phyloP scores from a whole-genome alignment of 2,113 vertebrate species.

The Mesitornis unicolor region DNA sequence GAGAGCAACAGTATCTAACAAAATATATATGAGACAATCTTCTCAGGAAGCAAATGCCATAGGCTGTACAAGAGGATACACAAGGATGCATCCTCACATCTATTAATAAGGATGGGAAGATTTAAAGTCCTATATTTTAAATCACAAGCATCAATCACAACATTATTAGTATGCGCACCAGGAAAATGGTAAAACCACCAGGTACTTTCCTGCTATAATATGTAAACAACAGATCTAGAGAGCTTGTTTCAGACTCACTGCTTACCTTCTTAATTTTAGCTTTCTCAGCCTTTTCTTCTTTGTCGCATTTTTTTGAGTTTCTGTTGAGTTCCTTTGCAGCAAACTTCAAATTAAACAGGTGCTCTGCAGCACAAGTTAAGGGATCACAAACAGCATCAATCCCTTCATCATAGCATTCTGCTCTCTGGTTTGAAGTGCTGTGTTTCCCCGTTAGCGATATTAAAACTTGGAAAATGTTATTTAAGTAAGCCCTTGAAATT shows the following conservation, averaged over 20 bases:
- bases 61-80: background rate
- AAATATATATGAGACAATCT: background rate
- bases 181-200: background rate
- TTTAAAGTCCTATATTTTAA: background rate
- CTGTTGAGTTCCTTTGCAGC: conserved; percentile 90
- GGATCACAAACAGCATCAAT: background rate
- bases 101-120: background rate
- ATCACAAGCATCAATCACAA: background rate
- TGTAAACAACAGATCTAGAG: background rate
- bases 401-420: background rate
- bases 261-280: conserved; percentile 92
- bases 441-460: background rate
- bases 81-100: background rate
- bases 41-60: background rate
- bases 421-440: background rate
- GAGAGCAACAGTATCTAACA: background rate
- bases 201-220: background rate
- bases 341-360: conserved; percentile 92
- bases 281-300: conserved; percentile 92
- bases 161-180: background rate
- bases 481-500: background rate
- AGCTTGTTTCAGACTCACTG: background rate
- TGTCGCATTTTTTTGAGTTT: conserved; percentile 91
- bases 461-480: background rate
- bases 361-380: conserved; percentile 76